phyloP scores from a whole-genome alignment of 2,888 invertebrate species.

The Lottia scabra region DNA sequence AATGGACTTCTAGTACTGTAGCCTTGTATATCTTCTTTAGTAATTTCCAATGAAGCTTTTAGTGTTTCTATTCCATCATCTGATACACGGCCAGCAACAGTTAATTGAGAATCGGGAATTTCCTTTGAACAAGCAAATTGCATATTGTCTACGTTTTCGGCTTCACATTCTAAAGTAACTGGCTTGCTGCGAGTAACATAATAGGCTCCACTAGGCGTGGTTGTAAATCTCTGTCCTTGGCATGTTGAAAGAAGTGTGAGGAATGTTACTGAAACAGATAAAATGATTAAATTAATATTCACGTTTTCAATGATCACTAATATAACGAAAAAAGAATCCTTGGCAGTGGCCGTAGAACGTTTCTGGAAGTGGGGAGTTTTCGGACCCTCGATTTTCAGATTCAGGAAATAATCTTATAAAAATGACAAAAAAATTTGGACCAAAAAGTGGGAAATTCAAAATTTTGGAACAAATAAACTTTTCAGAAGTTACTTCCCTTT shows the following conservation, averaged over 20 bases:
- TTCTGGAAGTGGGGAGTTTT: too few species aligned
- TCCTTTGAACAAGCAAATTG: neutral
- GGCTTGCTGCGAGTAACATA: neutral
- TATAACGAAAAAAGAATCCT: too few species aligned
- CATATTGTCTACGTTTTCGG: neutral
- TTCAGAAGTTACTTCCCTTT: too few species aligned
- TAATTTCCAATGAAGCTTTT: neutral
- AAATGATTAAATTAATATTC: too few species aligned
- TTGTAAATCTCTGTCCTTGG: neutral
- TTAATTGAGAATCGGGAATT: neutral
- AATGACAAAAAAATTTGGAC: too few species aligned
- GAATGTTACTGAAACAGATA: slow-evolving; percentile 2
- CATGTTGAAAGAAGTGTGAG: slow-evolving; percentile 1
- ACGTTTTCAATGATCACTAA: too few species aligned
- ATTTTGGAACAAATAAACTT: too few species aligned
- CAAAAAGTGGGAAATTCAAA: too few species aligned
- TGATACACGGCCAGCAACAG: neutral
- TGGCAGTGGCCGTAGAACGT: too few species aligned
- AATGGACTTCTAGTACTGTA: neutral
- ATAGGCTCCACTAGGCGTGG: neutral
- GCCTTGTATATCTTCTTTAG: neutral
- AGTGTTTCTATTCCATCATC: neutral
- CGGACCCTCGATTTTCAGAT: too few species aligned
- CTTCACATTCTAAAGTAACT: neutral
- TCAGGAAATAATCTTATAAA: too few species aligned